phyloP scores from a whole-genome alignment of 1,140 invertebrate species.

The Psix sp. region DNA sequence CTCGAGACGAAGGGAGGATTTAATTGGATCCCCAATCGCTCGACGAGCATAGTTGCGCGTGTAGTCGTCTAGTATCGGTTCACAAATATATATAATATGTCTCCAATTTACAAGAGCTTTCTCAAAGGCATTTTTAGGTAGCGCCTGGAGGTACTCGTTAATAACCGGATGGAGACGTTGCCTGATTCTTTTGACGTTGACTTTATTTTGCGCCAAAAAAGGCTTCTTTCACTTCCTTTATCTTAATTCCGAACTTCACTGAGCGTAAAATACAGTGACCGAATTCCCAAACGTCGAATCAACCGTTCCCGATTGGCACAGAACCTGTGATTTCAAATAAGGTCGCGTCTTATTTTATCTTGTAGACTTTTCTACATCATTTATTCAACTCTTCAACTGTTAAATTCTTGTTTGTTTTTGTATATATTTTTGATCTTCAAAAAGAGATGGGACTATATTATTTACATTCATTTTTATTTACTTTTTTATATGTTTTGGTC shows the following conservation, averaged over 20 bases:
- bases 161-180: conserved; percentile 52
- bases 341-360: no score
- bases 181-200: conserved; percentile 38
- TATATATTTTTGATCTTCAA: no score
- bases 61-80: conserved; percentile 34
- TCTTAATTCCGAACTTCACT: conserved; percentile 8
- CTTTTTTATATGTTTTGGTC: no score
- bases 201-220: conserved; percentile 41
- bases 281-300: conserved; percentile 12
- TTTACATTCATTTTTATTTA: no score
- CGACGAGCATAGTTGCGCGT: conserved; percentile 31
- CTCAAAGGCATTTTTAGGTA: conserved; percentile 58
- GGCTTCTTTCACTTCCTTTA: conserved; percentile 37
- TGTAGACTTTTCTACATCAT: no score
- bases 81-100: conserved; percentile 42
- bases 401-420: no score
- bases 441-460: no score
- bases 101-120: conserved; percentile 55
- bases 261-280: conserved; percentile 16
- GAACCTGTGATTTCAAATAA: no score
- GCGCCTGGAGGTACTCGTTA: conserved; percentile 58
- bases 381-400: no score
- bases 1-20: conserved; percentile 50
- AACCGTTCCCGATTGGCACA: no score
- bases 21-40: conserved; percentile 48